phyloP scores from a whole-genome alignment of 2,888 invertebrate species.

The Pandemis heparana region DNA sequence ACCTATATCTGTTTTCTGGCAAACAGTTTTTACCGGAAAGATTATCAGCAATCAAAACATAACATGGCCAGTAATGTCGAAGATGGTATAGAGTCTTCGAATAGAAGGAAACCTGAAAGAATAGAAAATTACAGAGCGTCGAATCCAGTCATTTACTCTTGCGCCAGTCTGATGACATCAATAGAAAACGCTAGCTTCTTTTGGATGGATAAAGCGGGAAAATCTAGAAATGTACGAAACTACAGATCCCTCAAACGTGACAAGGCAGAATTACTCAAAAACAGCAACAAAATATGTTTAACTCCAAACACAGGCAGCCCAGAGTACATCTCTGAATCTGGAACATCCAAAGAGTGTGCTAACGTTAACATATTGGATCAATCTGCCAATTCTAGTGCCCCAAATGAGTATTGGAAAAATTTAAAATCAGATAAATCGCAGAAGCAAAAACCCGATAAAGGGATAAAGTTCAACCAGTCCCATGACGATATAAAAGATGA shows the following conservation, averaged over 20 bases:
- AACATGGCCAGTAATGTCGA: background rate
- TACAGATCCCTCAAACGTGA: background rate
- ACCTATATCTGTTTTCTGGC: background rate
- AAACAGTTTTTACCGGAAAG: background rate
- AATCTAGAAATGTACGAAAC: background rate
- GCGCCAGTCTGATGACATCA: background rate
- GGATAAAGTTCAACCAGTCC: background rate
- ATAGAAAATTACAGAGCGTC: background rate
- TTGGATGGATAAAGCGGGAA: background rate
- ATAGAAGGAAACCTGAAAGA: background rate
- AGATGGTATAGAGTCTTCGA: background rate
- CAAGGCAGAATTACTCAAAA: background rate
- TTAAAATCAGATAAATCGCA: background rate
- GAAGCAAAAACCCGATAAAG: background rate
- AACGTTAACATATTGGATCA: background rate
- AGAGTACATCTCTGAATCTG: background rate
- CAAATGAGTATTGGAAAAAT: background rate
- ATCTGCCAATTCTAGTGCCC: background rate
- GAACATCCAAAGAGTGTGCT: constrained; percentile 1
- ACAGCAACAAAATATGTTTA: background rate
- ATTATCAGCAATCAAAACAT: background rate
- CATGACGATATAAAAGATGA: background rate
- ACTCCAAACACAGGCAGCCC: background rate
- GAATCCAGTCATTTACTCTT: background rate
- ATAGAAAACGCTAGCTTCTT: background rate